phyloP scores from a whole-genome alignment of 2,797 vertebrate genomes.

The Brotula barbata region DNA sequence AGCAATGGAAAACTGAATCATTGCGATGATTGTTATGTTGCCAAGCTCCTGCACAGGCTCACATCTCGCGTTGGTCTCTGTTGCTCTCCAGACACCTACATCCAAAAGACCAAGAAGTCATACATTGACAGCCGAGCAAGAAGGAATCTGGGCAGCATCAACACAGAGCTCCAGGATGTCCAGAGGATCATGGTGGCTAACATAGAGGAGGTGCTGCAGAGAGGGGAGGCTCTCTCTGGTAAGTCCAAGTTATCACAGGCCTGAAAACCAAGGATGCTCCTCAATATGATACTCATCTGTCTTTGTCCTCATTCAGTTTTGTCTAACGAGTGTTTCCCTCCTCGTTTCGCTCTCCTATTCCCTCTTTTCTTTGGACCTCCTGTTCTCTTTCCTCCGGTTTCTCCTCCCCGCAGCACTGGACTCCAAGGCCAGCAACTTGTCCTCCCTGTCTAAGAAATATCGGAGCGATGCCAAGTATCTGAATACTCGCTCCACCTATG shows the following conservation, averaged over 20 bases:
- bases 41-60: too few species aligned
- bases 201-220: slow-evolving; percentile 95
- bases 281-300: background rate
- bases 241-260: slow-evolving; percentile 23
- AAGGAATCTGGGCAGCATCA: slow-evolving; percentile 95
- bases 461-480: slow-evolving; percentile 96
- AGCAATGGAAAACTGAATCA: too few species aligned
- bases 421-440: slow-evolving; percentile 97
- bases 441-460: slow-evolving; percentile 98
- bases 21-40: background rate
- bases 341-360: background rate
- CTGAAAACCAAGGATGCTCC: background rate
- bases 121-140: slow-evolving; percentile 97
- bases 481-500: slow-evolving; percentile 98
- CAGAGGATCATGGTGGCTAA: slow-evolving; percentile 99
- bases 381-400: background rate
- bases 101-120: slow-evolving; percentile 98
- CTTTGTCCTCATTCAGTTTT: background rate
- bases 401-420: slow-evolving; percentile 84
- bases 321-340: background rate
- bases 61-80: background rate
- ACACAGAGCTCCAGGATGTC: slow-evolving; percentile 97
- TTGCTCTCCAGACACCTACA: slow-evolving; percentile 89
- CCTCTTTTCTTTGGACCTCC: background rate
- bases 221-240: slow-evolving; percentile 97